Evolutionary conservation across 2,888 invertebrate genomes (phyloP).

Genomic region (Philopedon plagiatum): DNA sequence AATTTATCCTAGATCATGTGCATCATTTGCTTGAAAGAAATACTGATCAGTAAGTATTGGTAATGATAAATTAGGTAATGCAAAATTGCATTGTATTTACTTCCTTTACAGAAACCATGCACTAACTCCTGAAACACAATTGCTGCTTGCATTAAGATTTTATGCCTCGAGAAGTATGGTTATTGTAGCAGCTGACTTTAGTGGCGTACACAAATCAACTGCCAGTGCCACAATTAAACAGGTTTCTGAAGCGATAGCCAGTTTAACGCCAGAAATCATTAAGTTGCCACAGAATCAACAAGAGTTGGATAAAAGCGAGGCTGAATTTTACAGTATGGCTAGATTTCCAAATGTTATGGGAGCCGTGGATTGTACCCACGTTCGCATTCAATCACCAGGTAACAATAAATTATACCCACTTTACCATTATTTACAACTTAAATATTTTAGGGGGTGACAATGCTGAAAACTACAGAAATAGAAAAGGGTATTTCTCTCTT

Average conservation of each 20-base stretch:
- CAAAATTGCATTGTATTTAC: no score
- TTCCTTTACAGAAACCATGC: no score
- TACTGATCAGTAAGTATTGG: no score
- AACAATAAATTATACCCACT: no score
- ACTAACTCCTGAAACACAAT: not conserved
- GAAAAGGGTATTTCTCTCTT: no score
- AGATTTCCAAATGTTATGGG: constrained; percentile 48
- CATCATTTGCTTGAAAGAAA: no score
- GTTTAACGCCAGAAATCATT: not conserved
- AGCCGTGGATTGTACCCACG: constrained; percentile 48
- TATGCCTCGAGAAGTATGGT: not conserved
- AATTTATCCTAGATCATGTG: no score
- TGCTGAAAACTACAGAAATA: no score
- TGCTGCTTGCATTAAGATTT: not conserved
- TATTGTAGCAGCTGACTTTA: not conserved
- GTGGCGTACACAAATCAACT: not conserved
- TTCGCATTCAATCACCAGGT: constrained; percentile 28
- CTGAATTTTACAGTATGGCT: not conserved
- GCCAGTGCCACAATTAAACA: not conserved
- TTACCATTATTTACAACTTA: no score
- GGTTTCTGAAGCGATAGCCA: not conserved
- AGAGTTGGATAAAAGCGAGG: not conserved
- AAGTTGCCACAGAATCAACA: not conserved
- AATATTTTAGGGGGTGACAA: no score
- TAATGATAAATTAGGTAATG: no score